Percentiles rank a stretch among this genome's conserved stretches.
phyloP scores from a whole-genome alignment of 2,888 invertebrate species.

The Chelonus formosanus region DNA sequence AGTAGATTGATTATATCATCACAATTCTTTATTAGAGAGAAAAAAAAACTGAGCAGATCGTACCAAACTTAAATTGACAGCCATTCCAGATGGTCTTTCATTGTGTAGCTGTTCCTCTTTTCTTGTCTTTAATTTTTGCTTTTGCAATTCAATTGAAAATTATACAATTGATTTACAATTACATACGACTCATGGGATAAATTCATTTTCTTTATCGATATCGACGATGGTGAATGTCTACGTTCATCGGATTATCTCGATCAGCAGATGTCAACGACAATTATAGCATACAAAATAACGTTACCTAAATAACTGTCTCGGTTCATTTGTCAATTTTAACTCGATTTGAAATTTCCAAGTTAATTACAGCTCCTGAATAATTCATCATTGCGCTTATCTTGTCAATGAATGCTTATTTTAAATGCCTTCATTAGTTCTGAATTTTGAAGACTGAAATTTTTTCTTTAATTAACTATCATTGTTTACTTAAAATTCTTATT shows the following conservation, averaged over 20 bases:
- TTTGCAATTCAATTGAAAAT: conserved; percentile 2
- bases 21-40: not conserved
- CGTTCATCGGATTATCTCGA: conserved; percentile 20
- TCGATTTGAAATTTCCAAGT: not conserved
- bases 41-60: conserved; percentile 15
- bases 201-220: conserved; percentile 25
- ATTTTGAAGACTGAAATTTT: no score
- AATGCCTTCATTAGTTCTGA: no score
- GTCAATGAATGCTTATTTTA: no score
- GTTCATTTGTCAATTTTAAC: conserved; percentile 14
- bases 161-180: not conserved
- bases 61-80: conserved; percentile 3
- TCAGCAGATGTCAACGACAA: conserved; percentile 26
- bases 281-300: conserved; percentile 15
- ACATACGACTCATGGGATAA: conserved; percentile 3
- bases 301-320: conserved; percentile 1
- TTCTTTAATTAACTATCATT: no score
- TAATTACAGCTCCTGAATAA: no score
- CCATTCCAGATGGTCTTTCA: conserved; percentile 16
- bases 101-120: conserved; percentile 7
- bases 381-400: no score
- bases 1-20: not conserved
- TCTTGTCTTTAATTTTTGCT: not conserved
- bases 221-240: conserved; percentile 7
- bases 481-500: no score